Evolutionary conservation across 2,113 vertebrate genomes (phyloP), one percentile per base, ranked within the genome.

Genomic region (Hipposideros armiger): DNA sequence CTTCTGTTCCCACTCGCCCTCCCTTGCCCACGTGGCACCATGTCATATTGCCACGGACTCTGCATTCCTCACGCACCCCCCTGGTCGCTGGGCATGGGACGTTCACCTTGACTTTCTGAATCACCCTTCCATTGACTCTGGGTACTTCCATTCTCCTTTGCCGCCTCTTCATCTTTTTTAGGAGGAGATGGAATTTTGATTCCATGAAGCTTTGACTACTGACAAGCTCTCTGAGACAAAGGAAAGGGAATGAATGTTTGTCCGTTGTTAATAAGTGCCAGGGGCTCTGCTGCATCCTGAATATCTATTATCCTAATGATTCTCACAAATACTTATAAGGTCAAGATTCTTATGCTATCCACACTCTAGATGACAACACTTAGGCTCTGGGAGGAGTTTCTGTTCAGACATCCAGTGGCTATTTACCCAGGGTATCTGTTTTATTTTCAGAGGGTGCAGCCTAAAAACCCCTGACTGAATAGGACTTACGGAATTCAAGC

Each of bases 191-290:
- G 9, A 36, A 22, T 66, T 73, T 69, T 40, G 52, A 40, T 45
- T 70, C 24, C 50, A 58, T 3, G 3, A 89, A 74, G 45, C 50
- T 82, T 73, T 85, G 20, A 78, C 6, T 15, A 50, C 42, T 64
- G 30, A 90, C 32, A 73, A 81, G 24, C 14, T 81, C 62, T 95
- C 66, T 36, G 42, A 92, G 92, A 74, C 92, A 87, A 87, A 90
- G 69, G n/a, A 82, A 89, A 95, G 50, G 62, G 20, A 47, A 2
- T 7, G 42, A 74, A 58, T 30, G 11, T 76, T 45, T 70, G 20
- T 76, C 40, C 66, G 30, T 45, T 58, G 67, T 60, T 86, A 69
- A 5, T 50, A 78, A 78, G 30, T 40, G 24, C 62, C 52, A 40
- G n/a, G 47, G 78, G 11, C 52, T 83, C 42, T 76, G 42, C 28